These are phyloP conservation scores for Alsophila aescularia DNA, from an alignment of 2,888 invertebrate genomes.

Conservation along the genomic window DNA sequence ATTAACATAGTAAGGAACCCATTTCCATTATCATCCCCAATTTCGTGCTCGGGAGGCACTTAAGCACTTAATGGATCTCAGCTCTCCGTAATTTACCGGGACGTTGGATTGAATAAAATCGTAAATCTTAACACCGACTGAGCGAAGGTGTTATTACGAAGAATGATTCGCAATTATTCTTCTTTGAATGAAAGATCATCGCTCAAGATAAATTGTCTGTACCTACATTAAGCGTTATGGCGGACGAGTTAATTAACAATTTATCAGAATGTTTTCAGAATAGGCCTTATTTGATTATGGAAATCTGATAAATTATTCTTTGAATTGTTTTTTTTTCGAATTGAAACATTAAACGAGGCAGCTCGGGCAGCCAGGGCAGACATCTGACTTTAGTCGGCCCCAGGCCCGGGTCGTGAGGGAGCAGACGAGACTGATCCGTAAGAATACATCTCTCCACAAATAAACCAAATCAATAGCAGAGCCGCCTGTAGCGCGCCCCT, in stretches of 20 bases:
- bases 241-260: conserved; percentile 20
- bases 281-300: conserved; percentile 3
- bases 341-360: conserved; percentile 25
- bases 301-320: conserved; percentile 3
- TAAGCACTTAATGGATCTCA: conserved; percentile 83
- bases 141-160: conserved; percentile 71
- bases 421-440: conserved; percentile 41
- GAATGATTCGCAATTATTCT: conserved; percentile 71
- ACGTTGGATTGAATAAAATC: conserved; percentile 82
- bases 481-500: conserved; percentile 40
- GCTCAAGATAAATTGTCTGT: conserved; percentile 47
- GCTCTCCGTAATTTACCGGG: conserved; percentile 79
- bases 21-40: conserved; percentile 82
- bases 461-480: conserved; percentile 70
- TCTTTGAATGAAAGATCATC: conserved; percentile 53
- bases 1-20: conserved; percentile 81
- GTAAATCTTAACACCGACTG: conserved; percentile 78
- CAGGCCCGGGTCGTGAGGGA: conserved; percentile 39
- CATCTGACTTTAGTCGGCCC: conserved; percentile 49
- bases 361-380: conserved; percentile 26
- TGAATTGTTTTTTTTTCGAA: conserved; percentile 6
- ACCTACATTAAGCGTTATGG: conserved; percentile 2
- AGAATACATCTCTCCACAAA: conserved; percentile 64
- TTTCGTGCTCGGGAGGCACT: conserved; percentile 82
- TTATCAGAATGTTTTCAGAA: conserved; percentile 7